These are phyloP conservation scores for Phragmatobia fuliginosa DNA, from an alignment of 2,888 invertebrate genomes.

Conservation along the genomic window DNA sequence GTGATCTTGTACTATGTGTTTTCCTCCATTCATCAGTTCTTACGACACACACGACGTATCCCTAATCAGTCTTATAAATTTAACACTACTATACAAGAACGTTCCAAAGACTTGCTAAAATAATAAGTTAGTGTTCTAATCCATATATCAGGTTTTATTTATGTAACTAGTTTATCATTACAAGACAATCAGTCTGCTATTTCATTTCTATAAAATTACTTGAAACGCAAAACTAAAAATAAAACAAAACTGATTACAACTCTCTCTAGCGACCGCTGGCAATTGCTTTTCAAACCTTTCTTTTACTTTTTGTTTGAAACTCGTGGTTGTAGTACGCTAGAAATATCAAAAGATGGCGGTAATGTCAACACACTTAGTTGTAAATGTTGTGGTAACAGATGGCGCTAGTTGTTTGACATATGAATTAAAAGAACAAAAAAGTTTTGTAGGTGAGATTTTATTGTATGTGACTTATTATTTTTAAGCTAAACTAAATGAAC, in stretches of 20 bases:
- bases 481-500: not conserved
- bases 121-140: not conserved
- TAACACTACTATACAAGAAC: not conserved
- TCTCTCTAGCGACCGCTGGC: slow-evolving; percentile 70
- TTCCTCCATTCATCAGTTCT: no score
- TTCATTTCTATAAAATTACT: slow-evolving; percentile 35
- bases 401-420: slow-evolving; percentile 37
- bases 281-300: slow-evolving; percentile 49
- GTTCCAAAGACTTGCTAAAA: not conserved
- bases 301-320: slow-evolving; percentile 53
- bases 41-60: no score
- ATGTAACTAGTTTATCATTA: not conserved
- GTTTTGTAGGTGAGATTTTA: not conserved
- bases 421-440: slow-evolving; percentile 40
- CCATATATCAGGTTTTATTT: not conserved
- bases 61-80: no score
- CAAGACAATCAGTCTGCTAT: slow-evolving; percentile 38
- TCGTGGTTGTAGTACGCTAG: not conserved
- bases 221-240: slow-evolving; percentile 48
- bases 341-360: slow-evolving; percentile 62
- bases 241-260: slow-evolving; percentile 66
- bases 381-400: slow-evolving; percentile 35
- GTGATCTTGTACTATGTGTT: no score
- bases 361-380: not conserved
- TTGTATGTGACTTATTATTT: slow-evolving; percentile 10